Percentiles rank a stretch among this genome's conserved stretches.
These are phyloP conservation scores for Tetranychus piercei DNA, from an alignment of 2,888 invertebrate species.

Conservation along the genomic window DNA sequence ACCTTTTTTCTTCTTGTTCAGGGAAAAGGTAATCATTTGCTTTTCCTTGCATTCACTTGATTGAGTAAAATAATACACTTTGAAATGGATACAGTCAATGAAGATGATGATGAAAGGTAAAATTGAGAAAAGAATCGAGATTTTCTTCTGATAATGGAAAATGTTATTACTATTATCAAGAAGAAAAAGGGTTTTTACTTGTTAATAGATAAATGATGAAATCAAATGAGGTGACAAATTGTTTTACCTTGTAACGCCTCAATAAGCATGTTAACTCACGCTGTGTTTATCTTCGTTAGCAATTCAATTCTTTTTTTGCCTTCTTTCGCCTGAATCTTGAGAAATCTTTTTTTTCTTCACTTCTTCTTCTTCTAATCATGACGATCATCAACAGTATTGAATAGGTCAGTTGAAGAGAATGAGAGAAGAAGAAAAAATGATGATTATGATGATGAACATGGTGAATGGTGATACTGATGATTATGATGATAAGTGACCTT, in stretches of 20 bases:
- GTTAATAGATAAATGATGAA: background rate
- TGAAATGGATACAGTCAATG: no score
- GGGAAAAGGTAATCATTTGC: no score
- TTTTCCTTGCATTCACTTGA: no score
- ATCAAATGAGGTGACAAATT: background rate
- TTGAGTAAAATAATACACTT: no score
- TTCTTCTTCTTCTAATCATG: background rate
- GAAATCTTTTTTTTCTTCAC: background rate
- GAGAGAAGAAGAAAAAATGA: background rate
- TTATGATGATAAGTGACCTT: slow-evolving; percentile 1
- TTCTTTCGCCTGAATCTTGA: background rate
- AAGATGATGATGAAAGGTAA: no score
- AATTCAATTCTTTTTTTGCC: background rate
- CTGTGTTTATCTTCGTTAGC: background rate
- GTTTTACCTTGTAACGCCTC: background rate
- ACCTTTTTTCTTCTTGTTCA: no score
- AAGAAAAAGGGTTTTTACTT: background rate
- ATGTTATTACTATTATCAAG: no score
- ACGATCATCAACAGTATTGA: background rate
- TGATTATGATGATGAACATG: background rate
- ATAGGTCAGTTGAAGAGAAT: background rate
- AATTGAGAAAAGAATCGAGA: no score
- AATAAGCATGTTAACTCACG: background rate
- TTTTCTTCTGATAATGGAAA: no score
- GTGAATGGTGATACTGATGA: background rate